phyloP scores from a whole-genome alignment of 2,113 vertebrate species.

The Corythaixoides concolor region DNA sequence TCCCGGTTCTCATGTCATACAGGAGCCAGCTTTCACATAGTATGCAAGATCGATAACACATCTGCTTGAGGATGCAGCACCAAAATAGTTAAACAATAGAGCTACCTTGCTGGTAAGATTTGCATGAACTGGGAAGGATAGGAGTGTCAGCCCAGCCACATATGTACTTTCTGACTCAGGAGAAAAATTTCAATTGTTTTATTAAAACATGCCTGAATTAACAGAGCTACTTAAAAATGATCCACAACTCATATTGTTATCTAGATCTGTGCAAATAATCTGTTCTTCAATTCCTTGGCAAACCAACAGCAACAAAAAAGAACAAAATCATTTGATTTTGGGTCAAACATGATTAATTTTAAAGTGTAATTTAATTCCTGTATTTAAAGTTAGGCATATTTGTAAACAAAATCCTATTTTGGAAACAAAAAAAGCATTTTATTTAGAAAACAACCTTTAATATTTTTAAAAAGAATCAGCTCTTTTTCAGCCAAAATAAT shows the following conservation, averaged over 20 bases:
- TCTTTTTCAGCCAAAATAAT: conserved; percentile 29
- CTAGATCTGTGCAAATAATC: neutral
- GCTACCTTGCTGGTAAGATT: neutral
- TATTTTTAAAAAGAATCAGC: neutral
- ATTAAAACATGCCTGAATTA: conserved; percentile 12
- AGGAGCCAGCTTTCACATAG: neutral
- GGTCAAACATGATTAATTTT: neutral
- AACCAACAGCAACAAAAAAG: neutral
- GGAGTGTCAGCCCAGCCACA: neutral
- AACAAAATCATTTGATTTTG: neutral
- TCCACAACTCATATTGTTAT: neutral
- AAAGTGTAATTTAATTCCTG: neutral
- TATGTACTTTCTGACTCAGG: neutral
- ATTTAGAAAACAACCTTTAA: conserved; percentile 23
- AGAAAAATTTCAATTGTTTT: neutral
- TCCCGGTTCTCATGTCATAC: accelerated
- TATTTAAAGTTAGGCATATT: neutral
- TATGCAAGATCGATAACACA: accelerated
- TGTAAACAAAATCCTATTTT: neutral
- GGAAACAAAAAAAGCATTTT: neutral
- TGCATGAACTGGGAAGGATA: neutral
- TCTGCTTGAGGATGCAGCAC: neutral
- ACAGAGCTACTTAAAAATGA: conserved; percentile 19
- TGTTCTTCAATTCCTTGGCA: neutral
- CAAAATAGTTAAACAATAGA: neutral